Percentiles rank a stretch among this genome's conserved stretches.
Conservation (phyloP, 2,888 invertebrate species). For the Toxonevra muliebris region DNA sequence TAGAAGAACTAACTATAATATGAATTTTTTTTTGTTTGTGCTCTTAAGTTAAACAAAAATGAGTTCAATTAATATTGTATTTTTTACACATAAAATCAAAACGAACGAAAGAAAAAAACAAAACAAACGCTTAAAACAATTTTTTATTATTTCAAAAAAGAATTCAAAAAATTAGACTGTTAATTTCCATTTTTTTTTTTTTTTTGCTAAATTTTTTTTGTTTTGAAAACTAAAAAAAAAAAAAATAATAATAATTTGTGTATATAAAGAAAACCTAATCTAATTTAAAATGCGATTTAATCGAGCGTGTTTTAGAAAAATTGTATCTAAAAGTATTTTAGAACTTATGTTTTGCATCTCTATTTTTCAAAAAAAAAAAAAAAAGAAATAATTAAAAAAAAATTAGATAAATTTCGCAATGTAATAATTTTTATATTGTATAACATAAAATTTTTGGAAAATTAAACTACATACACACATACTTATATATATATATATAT, state of each 20-base stretch:
- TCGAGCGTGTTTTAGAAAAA: not conserved
- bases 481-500: slow-evolving; percentile 17
- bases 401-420: slow-evolving; percentile 10
- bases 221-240: slow-evolving; percentile 18
- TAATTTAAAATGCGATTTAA: not conserved
- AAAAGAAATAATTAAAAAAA: slow-evolving; percentile 26
- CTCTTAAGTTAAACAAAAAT: slow-evolving; percentile 14
- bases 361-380: no score
- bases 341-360: slow-evolving; percentile 31
- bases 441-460: slow-evolving; percentile 23
- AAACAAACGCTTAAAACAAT: not conserved
- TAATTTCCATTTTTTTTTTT: no score
- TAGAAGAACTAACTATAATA: slow-evolving; percentile 14
- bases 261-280: slow-evolving; percentile 19
- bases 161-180: no score
- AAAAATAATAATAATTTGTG: slow-evolving; percentile 7
- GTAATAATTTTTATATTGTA: slow-evolving; percentile 11
- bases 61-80: slow-evolving; percentile 31
- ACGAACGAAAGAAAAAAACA: slow-evolving; percentile 18
- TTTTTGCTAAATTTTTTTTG: no score
- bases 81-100: slow-evolving; percentile 7
- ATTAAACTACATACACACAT: slow-evolving; percentile 23
- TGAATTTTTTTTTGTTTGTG: slow-evolving; percentile 14
- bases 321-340: slow-evolving; percentile 24
- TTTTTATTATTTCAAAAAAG: no score